Evolutionary conservation across 2,888 invertebrate species (phyloP).

Genomic region (Caenorhabditis japonica): DNA sequence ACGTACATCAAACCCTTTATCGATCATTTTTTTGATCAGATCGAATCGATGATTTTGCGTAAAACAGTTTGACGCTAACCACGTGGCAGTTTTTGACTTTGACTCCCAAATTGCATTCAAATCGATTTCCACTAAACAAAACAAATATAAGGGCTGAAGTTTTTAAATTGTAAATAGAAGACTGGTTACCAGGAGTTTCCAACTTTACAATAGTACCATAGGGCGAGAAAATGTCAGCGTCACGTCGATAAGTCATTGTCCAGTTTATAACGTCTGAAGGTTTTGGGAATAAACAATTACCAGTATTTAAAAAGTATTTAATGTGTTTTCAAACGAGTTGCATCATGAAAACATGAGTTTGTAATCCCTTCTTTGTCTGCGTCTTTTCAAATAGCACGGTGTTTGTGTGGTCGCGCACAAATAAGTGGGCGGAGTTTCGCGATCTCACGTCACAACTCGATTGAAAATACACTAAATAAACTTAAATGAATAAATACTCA

Average conservation of each 20-base stretch:
- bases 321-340: no score
- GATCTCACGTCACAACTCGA: no score
- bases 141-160: not conserved
- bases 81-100: constrained; percentile 42
- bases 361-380: no score
- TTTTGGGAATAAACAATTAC: no score
- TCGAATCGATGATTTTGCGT: constrained; percentile 41
- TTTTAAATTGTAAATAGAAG: not conserved
- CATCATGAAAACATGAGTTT: no score
- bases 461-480: no score
- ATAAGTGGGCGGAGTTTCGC: no score
- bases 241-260: constrained; percentile 64
- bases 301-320: no score
- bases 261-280: constrained; percentile 61
- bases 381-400: no score
- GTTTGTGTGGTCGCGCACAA: no score
- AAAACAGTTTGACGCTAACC: constrained; percentile 56
- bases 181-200: constrained; percentile 18
- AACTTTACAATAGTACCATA: constrained; percentile 51
- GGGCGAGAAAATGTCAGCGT: constrained; percentile 57
- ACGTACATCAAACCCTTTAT: constrained; percentile 31
- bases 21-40: constrained; percentile 42
- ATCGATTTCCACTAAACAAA: constrained; percentile 32
- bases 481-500: constrained; percentile 22
- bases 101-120: constrained; percentile 41